Conservation (phyloP, 2,888 invertebrate species). For the Parascotia fuliginaria region DNA sequence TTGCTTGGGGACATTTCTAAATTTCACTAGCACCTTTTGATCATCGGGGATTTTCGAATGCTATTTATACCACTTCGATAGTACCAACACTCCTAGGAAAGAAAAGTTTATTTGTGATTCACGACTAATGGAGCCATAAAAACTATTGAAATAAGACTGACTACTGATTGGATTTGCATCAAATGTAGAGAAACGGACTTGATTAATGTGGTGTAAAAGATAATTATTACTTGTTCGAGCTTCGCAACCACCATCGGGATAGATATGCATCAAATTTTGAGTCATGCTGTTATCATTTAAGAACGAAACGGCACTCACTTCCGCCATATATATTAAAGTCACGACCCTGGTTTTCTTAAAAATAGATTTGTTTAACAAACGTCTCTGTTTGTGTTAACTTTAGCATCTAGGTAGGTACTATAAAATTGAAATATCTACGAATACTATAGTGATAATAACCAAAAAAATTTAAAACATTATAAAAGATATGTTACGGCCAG, state of each 20-base stretch:
- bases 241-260: constrained; percentile 23
- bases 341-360: constrained; percentile 22
- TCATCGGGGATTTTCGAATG: neutral
- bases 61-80: neutral
- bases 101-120: constrained; percentile 1
- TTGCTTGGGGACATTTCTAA: constrained; percentile 5
- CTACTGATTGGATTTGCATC: constrained; percentile 12
- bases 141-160: constrained; percentile 11
- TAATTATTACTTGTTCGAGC: constrained; percentile 28
- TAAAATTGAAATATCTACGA: too few relatives aligned
- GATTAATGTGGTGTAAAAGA: constrained; percentile 22
- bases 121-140: constrained; percentile 20
- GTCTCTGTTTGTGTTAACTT: too few relatives aligned
- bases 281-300: constrained; percentile 36
- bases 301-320: constrained; percentile 16
- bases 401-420: too few relatives aligned
- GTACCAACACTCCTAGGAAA: neutral
- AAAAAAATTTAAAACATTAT: too few relatives aligned
- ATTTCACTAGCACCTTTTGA: neutral
- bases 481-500: too few relatives aligned
- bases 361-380: constrained; percentile 5
- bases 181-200: constrained; percentile 28
- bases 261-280: constrained; percentile 29
- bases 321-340: constrained; percentile 20
- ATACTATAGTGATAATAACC: too few relatives aligned